phyloP scores from a whole-genome alignment of 2,113 vertebrate species.

The Dermatemys mawii region DNA sequence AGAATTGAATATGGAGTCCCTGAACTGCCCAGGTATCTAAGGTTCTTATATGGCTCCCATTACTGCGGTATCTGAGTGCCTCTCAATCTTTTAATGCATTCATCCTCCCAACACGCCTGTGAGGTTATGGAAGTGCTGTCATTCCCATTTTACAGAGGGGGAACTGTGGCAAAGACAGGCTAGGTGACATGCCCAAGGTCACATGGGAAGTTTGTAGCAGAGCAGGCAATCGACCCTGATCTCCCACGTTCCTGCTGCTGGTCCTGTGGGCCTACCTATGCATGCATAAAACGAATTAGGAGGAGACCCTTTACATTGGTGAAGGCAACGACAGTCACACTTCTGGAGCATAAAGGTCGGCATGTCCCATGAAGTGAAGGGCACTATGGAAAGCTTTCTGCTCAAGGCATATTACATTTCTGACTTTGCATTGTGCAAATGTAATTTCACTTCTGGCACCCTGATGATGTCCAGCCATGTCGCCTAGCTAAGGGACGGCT shows the following conservation, averaged over 20 bases:
- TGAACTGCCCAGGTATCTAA: neutral
- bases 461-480: neutral
- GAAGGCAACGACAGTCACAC: neutral
- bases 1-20: neutral
- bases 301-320: neutral
- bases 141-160: neutral
- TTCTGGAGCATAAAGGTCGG: neutral
- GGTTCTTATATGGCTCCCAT: neutral
- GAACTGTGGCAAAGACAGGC: neutral
- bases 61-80: neutral
- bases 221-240: neutral
- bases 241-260: neutral
- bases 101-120: neutral
- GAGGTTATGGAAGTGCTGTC: neutral
- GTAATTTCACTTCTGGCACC: neutral
- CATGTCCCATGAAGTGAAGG: neutral
- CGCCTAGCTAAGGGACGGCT: neutral
- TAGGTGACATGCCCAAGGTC: neutral
- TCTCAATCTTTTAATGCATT: neutral
- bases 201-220: neutral
- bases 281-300: neutral
- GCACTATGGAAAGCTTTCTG: neutral
- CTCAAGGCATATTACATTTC: neutral
- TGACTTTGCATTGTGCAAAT: neutral
- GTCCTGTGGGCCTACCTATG: fast-evolving